These are phyloP conservation scores for Apus apus DNA, from an alignment of 2,113 vertebrate genomes.

Conservation along the genomic window DNA sequence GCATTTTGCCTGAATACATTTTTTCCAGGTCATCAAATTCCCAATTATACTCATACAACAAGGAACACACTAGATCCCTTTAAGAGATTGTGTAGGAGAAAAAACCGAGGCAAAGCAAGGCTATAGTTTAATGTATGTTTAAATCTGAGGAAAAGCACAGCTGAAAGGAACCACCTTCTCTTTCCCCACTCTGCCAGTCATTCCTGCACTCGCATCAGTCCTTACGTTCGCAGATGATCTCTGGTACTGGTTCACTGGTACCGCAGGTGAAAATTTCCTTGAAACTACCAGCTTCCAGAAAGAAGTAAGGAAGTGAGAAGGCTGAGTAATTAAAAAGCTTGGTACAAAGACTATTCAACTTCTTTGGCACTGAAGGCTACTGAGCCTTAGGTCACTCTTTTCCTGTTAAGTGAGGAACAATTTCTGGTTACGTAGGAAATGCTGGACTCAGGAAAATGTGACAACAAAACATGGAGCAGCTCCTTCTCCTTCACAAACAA, in stretches of 20 bases:
- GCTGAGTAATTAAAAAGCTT: background rate
- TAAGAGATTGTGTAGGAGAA: background rate
- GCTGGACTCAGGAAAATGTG: background rate
- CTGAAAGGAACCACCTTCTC: background rate
- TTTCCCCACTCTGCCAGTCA: background rate
- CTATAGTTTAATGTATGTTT: background rate
- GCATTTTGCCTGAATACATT: conserved; percentile 41
- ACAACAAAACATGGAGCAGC: background rate
- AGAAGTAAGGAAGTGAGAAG: background rate
- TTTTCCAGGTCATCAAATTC: conserved; percentile 60
- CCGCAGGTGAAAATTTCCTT: background rate
- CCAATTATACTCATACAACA: background rate
- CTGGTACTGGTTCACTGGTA: background rate
- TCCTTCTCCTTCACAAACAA: background rate
- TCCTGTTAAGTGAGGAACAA: background rate
- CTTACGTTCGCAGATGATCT: background rate
- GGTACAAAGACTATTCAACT: background rate
- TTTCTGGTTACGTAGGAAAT: background rate
- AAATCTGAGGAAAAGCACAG: background rate
- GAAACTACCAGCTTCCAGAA: background rate
- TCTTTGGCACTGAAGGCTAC: background rate
- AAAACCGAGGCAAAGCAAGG: background rate
- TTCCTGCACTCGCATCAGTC: background rate
- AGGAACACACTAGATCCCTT: conserved; percentile 3
- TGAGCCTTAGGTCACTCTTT: background rate